Percentiles rank a stretch among this genome's conserved stretches.
Evolutionary conservation across 2,113 vertebrate species (phyloP).

Genomic region (Anarrhichthys ocellatus): DNA sequence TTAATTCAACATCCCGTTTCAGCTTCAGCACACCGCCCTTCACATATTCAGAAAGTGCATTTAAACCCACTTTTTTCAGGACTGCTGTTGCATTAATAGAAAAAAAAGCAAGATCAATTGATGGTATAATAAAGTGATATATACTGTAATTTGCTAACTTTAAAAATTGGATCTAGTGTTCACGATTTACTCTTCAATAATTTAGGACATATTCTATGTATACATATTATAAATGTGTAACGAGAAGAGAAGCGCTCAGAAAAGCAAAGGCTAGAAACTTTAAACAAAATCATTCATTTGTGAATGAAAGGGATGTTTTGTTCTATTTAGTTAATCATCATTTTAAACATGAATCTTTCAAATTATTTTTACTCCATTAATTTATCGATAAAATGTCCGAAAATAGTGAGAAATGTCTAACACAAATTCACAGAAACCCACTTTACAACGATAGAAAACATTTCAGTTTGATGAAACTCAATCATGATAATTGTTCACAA

Average conservation of each 20-base stretch:
- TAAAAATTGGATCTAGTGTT: background rate
- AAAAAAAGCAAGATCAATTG: background rate
- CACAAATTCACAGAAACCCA: background rate
- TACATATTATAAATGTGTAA: background rate
- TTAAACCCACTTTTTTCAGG: background rate
- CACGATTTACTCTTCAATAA: background rate
- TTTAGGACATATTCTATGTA: background rate
- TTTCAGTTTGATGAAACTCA: background rate
- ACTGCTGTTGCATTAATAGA: background rate
- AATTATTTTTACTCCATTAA: too few species aligned
- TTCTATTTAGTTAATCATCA: background rate
- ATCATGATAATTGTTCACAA: background rate
- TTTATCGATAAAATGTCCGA: background rate
- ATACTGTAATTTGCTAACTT: background rate
- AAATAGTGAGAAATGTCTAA: background rate
- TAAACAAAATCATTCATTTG: background rate
- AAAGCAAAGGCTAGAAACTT: background rate
- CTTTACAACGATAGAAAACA: background rate
- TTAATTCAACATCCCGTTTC: background rate
- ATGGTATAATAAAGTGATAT: background rate
- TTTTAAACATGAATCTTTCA: background rate
- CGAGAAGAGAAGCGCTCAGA: background rate
- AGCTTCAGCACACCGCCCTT: background rate
- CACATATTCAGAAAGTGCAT: background rate
- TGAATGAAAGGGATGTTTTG: background rate